Percentiles rank a stretch among this genome's conserved stretches.
Conservation (phyloP, 2,113 vertebrate species). For the Bungarus multicinctus region DNA sequence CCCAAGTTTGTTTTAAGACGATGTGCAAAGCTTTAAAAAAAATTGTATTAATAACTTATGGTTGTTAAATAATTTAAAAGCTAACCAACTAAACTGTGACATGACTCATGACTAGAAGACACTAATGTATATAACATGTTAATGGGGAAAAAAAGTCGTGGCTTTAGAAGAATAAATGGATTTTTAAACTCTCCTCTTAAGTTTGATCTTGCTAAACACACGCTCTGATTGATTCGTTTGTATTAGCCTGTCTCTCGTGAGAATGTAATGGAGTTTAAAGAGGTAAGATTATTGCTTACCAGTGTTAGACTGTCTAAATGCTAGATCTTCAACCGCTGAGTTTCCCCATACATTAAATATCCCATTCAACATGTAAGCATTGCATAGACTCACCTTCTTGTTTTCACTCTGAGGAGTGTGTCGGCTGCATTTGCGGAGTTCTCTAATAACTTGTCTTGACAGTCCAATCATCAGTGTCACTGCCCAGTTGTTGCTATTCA, state of each 20-base stretch:
- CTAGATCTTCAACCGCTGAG: conserved; percentile 82
- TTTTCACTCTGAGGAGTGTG: conserved; percentile 84
- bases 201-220: conserved; percentile 95
- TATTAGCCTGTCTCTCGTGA: conserved; percentile 91
- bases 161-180: conserved; percentile 93
- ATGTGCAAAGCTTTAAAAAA: conserved; percentile 88
- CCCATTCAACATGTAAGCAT: conserved; percentile 85
- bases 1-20: conserved; percentile 86
- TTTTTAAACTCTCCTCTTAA: conserved; percentile 92
- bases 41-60: conserved; percentile 88
- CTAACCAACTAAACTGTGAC: conserved; percentile 88
- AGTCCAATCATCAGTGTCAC: conserved; percentile 87
- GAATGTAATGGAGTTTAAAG: conserved; percentile 96
- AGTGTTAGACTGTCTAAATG: conserved; percentile 85
- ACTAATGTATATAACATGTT: conserved; percentile 89
- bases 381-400: conserved; percentile 84
- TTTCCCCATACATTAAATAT: conserved; percentile 83
- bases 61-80: conserved; percentile 92
- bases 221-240: conserved; percentile 94
- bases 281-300: conserved; percentile 95
- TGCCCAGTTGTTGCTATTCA: conserved; percentile 87
- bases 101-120: conserved; percentile 86
- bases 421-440: conserved; percentile 81
- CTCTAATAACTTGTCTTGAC: conserved; percentile 80
- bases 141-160: conserved; percentile 77